Base-by-base conservation (phyloP, 2,888 invertebrate species). In the Gortyna flavago region DNA sequence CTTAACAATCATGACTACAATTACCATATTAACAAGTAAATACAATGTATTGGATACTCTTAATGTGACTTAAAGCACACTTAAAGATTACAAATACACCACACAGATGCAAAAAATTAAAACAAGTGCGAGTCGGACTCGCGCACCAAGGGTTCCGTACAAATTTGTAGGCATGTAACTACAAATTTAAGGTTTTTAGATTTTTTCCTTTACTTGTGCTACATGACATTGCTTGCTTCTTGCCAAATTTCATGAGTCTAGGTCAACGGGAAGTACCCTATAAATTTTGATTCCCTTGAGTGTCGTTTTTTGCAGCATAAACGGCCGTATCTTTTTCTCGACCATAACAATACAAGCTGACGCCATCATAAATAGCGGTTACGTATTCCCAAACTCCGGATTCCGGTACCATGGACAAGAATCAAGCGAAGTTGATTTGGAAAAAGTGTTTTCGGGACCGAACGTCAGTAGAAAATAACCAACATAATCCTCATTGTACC, bases 401-500 rank as follows among this genome's bases (percentile, higher is more conserved):
- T 87, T 82, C 75, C 67, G 70, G 76, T 78, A 83, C 67, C 71
- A 38, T 81, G 69, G 72, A 84, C 73, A 79, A 73, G 70, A 54
- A 77, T n/a, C 75, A 80, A 62, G 75, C 79, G 81, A 83, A 85
- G 81, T 84, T 83, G 70, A 84, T 87, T 86, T 84, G 75, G 72
- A 81, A 81, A 85, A 81, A 79, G 70, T 84, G 81, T 75, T 86
- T 87, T 88, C 71, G 75, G 76, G 72, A 75, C 75, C 44, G 72
- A 80, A 81, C 57, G 25, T 62, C 54, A 67, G 59, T n/a, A 38
- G 61, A 57, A 81, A 64, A 51, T 67, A 8, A 66, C 54, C 68
- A 54, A 75, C n/a, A 73, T 51, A 67, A 67, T 79, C 69, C 65
- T 54, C 61, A 79, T 59, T n/a, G 44, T 76, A 51, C 54, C 35